Evolutionary conservation across 2,113 vertebrate species (phyloP), one percentile per base, ranked within the genome.

Genomic region (Calonectris borealis): DNA sequence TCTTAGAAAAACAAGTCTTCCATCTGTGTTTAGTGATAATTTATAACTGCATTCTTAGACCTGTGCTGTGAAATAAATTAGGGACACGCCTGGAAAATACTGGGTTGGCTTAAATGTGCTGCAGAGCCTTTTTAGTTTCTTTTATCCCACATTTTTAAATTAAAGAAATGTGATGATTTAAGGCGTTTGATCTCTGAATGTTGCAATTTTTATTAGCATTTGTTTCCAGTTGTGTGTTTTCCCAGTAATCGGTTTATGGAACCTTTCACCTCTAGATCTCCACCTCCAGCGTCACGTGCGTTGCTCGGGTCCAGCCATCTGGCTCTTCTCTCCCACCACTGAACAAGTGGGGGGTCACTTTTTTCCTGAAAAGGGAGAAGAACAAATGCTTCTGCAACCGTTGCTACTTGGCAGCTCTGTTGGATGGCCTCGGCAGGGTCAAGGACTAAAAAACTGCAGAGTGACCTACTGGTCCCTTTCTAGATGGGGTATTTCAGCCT

Each of bases 201-300:
- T 83, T 93, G 89, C 69, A 75, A 87, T 92, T 93, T 83, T 93
- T 83, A 86, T 91, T 93, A 62, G 75, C 83, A 48, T 86, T 97
- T 96, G 80, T 92, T 88, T 90, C 93, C 91, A 90, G 87, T 94
- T 87, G 91, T 80, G 38, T 83, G 66, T 96, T 91, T 95, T 88
- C 79, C 88, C 0, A 0, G 82, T 72, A 70, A 88, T 46, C 18
- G 0, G 68, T 89, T 95, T 91, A 44, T 57, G 95, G 83, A 95
- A 66, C 90, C 75, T 94, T 94, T 96, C 88, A 83, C 85, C 85
- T 89, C 80, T 65, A 5, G 51, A 9, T 61, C 92, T 94, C 76
- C 80, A 77, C 64, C 75, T 88, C 69, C 64, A 18, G 31, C 24
- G 77, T 82, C 83, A 38, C 3, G 3, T 57, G 85, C 15, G 1